Evolutionary conservation across 1,140 invertebrate genomes (phyloP).

Genomic region (Grapholita molesta): DNA sequence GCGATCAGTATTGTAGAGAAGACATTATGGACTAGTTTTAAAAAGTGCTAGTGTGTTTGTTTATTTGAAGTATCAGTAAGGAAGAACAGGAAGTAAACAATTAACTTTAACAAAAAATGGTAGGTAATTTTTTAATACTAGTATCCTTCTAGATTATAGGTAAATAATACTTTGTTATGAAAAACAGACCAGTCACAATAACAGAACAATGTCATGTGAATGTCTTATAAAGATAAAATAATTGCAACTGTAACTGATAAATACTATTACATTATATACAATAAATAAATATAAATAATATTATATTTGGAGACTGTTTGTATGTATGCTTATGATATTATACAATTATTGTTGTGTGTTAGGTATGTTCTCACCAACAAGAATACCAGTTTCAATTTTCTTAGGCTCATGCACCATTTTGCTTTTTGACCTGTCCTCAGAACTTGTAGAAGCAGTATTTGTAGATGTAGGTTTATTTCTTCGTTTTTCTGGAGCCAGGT

Average conservation of each 20-base stretch:
- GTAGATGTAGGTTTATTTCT: constrained; percentile 35
- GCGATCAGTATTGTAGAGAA: neutral
- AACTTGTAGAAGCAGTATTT: constrained; percentile 18
- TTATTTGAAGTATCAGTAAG: neutral
- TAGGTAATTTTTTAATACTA: neutral
- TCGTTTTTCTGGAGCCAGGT: constrained; percentile 55
- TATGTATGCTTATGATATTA: no score
- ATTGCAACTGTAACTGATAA: neutral
- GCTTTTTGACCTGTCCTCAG: constrained; percentile 31
- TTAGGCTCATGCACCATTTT: constrained; percentile 72
- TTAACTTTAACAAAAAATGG: neutral
- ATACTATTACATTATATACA: neutral
- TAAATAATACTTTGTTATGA: neutral
- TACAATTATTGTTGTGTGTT: no score
- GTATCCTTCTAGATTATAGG: neutral
- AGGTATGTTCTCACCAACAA: constrained; percentile 59
- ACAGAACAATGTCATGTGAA: constrained; percentile 10
- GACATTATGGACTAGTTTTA: constrained; percentile 8
- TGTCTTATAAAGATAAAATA: neutral
- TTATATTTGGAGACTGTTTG: no score
- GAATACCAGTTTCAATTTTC: constrained; percentile 65
- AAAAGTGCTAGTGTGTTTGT: neutral
- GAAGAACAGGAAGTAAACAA: neutral
- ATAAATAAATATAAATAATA: no score
- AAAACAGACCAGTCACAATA: neutral